Base-by-base conservation (phyloP, 2,113 vertebrate species). In the Ochotona curzoniae region DNA sequence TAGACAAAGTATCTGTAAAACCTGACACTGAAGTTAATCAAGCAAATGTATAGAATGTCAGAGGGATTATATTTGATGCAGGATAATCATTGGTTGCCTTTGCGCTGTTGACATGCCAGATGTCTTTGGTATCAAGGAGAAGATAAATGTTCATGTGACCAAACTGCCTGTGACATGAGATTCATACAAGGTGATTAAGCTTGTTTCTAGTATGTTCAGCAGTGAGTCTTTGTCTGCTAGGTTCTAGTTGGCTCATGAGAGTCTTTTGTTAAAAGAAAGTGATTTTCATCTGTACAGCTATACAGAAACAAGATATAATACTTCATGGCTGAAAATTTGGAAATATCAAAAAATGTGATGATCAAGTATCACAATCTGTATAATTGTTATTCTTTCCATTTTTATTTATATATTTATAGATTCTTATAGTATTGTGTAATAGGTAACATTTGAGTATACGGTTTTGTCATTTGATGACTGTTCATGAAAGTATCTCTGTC, bases 61-160 rank as follows among this genome's bases (percentile, higher is more conserved):
- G 80, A 93, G 63, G 83, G 75, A 86, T 96, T 91, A 75, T 83
- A 63, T 4, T 44, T 90, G 75, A 78, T 91, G 90, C 83, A 87
- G 67, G 11, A 54, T 57, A 66, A 47, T 87, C 85, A 76, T 28
- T 69, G 82, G 84, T 78, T 85, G 74, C 86, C 67, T 94, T 94
- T 95, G 95, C 92, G 87, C 87, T 93, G 71, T 80, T 86, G 87
- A 87, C 49, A 26, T 75, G 60, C 83, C 66, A 71, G 86, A 67
- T 95, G 87, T 92, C 75, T 94, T 91, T 54, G 80, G 82, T 87
- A 47, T 94, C 87, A n/a, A 74, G 44, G 69, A 91, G 73, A 79
- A 95, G 80, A 80, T 91, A 71, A 66, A 80, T 83, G 90, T 60
- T 69, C 67, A 14, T 51, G 13, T 80, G 86, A 92, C 66, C 44